A percentile compares a stretch with the other conserved stretches of the same genome.
Conservation (phyloP, 2,113 vertebrate species). For the Raja brachyura region DNA sequence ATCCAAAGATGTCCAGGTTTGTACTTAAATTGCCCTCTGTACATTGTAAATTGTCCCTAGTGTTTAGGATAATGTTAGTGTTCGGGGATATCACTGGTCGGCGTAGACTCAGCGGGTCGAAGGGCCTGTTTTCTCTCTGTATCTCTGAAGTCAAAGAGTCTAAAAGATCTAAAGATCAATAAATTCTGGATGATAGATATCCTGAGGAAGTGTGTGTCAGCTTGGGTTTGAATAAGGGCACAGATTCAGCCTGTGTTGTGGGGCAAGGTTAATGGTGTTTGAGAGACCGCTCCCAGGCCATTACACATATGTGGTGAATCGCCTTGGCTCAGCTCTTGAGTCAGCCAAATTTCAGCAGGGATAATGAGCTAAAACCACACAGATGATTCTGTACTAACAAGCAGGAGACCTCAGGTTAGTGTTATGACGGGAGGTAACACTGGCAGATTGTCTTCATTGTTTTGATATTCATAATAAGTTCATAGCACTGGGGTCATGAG, state of each 20-base stretch:
- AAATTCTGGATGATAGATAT: neutral
- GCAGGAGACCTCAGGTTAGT: neutral
- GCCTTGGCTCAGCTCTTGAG: neutral
- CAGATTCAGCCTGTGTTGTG: neutral
- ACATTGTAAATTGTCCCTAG: no score
- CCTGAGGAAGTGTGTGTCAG: neutral
- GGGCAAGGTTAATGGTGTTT: neutral
- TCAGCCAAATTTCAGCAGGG: neutral
- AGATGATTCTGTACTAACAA: neutral
- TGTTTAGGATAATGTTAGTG: no score
- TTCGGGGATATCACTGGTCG: no score
- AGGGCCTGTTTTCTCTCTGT: no score
- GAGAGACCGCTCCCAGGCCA: neutral
- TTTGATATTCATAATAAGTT: neutral
- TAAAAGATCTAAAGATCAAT: neutral
- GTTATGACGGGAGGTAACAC: neutral
- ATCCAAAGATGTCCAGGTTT: no score
- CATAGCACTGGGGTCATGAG: no score
- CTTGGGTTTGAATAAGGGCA: neutral
- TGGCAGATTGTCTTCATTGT: neutral
- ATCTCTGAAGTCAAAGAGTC: no score
- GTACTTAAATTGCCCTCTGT: no score
- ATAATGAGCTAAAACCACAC: neutral
- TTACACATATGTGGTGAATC: neutral
- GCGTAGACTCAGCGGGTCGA: no score